Base-by-base conservation (phyloP, 2,113 vertebrate species). In the Dromaius novaehollandiae region DNA sequence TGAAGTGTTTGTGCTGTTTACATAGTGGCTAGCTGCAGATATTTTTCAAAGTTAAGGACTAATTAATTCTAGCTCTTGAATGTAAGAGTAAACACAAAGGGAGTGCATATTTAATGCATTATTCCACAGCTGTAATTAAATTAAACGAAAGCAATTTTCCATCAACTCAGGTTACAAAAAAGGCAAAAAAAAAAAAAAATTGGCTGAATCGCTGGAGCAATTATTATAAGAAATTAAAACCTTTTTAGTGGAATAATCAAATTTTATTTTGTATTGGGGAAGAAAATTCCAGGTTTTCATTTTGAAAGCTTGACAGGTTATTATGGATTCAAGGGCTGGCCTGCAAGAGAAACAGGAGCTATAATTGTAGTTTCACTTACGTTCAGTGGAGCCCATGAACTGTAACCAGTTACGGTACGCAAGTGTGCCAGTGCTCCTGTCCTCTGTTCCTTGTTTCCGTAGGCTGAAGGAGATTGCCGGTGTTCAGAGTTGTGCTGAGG, bases 131-230 rank as follows among this genome's bases (percentile, higher is more conserved):
- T 91, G 91, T 95, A 95, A 95, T 95, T 93, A 91, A 95, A 95
- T 95, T 95, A 93, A 93, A 90, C 87, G 28, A 88, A 95, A 93
- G 91, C 75, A 44, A 90, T 95, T 93, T 88, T 34, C 83, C 69
- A 93, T 93, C 80, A 75, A 77, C 90, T 95, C 90, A 80, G 74
- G 90, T 93, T 93, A 87, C 78, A 36, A 53, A 55, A 66, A 79
- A 73, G 28, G 19, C 7, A 5, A 44, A 71, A 71, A 63, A 28
- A 55, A 55, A 71, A 78, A 65, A 82, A 38, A 40, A 56, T 87
- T 87, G 79, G 79, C 87, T 81, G 61, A 53, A 60, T 80, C 24
- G 38, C 66, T 42, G 48, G 15, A 20, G 69, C 74, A 70, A 77
- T 85, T 85, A 87, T 87, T 81, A 8, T 25, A 53, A 77, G 84